Evolutionary conservation across 2,888 invertebrate species (phyloP).

Genomic region (Neria commutata): DNA sequence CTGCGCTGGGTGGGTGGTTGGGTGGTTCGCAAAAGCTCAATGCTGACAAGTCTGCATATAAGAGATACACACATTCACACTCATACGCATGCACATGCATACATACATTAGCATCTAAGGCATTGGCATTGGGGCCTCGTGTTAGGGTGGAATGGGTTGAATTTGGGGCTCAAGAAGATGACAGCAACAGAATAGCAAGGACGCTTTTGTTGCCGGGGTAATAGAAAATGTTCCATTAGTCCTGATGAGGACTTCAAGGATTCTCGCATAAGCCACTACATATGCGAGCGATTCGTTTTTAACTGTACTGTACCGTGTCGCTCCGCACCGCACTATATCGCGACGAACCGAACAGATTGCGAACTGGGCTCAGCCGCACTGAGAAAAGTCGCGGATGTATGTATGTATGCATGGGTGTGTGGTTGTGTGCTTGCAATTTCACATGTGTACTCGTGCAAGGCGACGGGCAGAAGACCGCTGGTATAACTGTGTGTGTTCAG

Average conservation of each 20-base stretch:
- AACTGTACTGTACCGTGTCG: too few relatives aligned
- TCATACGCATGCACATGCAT: slow-evolving; percentile 24
- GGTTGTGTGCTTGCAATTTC: slow-evolving; percentile 21
- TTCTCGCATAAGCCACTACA: slow-evolving; percentile 19
- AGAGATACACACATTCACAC: slow-evolving; percentile 15
- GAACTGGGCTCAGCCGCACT: too few relatives aligned
- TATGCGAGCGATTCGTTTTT: slow-evolving; percentile 15
- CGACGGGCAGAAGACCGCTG: slow-evolving; percentile 7
- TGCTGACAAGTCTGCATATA: slow-evolving; percentile 45
- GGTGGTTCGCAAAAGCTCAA: slow-evolving; percentile 36
- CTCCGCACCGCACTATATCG: too few relatives aligned
- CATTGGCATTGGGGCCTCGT: too few relatives aligned
- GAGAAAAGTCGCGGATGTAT: slow-evolving; percentile 1
- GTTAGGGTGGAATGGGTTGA: too few relatives aligned
- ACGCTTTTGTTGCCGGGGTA: slow-evolving; percentile 38
- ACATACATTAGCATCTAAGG: slow-evolving; percentile 10
- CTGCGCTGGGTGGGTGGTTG: slow-evolving; percentile 17
- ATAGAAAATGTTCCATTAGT: slow-evolving; percentile 54
- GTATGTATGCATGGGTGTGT: background rate
- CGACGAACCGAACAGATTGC: too few relatives aligned
- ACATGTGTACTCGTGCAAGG: slow-evolving; percentile 5
- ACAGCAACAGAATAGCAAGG: slow-evolving; percentile 21
- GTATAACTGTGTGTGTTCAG: background rate
- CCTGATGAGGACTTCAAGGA: slow-evolving; percentile 41
- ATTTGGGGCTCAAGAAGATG: too few relatives aligned